A percentile compares a stretch with the other conserved stretches of the same genome.
phyloP scores from a whole-genome alignment of 2,888 invertebrate genomes.

The Rhopalosiphum nymphaeae region DNA sequence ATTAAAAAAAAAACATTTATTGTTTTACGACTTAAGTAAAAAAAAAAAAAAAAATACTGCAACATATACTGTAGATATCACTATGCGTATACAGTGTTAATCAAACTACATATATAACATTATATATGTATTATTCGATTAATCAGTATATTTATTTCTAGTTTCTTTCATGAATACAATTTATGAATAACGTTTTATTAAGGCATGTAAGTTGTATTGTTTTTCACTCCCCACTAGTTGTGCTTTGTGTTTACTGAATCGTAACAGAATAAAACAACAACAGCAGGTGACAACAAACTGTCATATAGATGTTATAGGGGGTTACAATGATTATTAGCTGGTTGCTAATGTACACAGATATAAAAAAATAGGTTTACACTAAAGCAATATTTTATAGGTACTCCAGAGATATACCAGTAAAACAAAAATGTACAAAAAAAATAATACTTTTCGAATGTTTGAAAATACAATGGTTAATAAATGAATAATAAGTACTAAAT shows the following conservation, averaged over 20 bases:
- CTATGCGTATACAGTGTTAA: neutral
- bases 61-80: neutral
- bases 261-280: slow-evolving; percentile 35
- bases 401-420: neutral
- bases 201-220: neutral
- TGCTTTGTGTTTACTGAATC: slow-evolving; percentile 33
- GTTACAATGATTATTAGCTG: slow-evolving; percentile 45
- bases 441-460: neutral
- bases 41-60: neutral
- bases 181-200: slow-evolving; percentile 12
- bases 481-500: neutral
- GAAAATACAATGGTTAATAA: neutral
- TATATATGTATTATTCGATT: neutral
- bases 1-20: neutral
- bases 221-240: slow-evolving; percentile 6
- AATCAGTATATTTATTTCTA: neutral
- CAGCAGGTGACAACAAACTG: slow-evolving; percentile 56
- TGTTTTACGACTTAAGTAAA: neutral
- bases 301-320: slow-evolving; percentile 13
- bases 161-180: neutral
- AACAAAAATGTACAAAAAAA: neutral
- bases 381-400: neutral
- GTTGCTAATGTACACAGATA: slow-evolving; percentile 64
- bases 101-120: neutral
- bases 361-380: slow-evolving; percentile 5